These are phyloP conservation scores for Cyclophora albipunctata DNA, from an alignment of 2,888 invertebrate species.

Conservation along the genomic window DNA sequence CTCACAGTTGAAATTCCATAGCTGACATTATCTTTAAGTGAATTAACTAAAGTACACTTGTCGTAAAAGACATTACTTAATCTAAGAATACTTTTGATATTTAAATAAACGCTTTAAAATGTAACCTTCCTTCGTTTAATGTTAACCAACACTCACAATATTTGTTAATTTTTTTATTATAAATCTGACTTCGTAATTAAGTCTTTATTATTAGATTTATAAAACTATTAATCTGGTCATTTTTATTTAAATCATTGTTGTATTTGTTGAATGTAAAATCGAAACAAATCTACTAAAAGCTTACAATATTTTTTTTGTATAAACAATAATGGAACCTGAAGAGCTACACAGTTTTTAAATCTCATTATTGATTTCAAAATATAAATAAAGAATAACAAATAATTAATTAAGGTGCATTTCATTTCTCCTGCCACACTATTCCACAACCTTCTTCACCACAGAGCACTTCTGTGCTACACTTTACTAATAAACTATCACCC, in stretches of 20 bases:
- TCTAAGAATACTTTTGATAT: constrained; percentile 66
- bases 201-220: constrained; percentile 66
- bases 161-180: constrained; percentile 39
- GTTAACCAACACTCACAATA: constrained; percentile 72
- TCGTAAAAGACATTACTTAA: constrained; percentile 68
- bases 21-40: constrained; percentile 55
- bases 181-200: constrained; percentile 67
- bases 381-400: constrained; percentile 71
- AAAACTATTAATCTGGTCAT: constrained; percentile 75
- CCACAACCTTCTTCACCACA: not conserved
- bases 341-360: constrained; percentile 65
- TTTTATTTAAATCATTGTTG: constrained; percentile 74
- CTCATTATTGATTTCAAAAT: constrained; percentile 69
- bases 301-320: constrained; percentile 68
- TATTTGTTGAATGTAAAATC: constrained; percentile 68
- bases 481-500: not conserved
- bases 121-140: constrained; percentile 62
- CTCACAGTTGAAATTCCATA: constrained; percentile 47
- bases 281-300: constrained; percentile 63
- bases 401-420: constrained; percentile 32
- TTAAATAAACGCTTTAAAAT: constrained; percentile 66
- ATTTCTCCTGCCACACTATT: constrained; percentile 10
- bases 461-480: no score
- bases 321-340: constrained; percentile 53
- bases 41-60: constrained; percentile 63